Percentiles rank a stretch among this genome's conserved stretches.
phyloP scores from a whole-genome alignment of 2,113 vertebrate species.

The Perognathus longimembris region DNA sequence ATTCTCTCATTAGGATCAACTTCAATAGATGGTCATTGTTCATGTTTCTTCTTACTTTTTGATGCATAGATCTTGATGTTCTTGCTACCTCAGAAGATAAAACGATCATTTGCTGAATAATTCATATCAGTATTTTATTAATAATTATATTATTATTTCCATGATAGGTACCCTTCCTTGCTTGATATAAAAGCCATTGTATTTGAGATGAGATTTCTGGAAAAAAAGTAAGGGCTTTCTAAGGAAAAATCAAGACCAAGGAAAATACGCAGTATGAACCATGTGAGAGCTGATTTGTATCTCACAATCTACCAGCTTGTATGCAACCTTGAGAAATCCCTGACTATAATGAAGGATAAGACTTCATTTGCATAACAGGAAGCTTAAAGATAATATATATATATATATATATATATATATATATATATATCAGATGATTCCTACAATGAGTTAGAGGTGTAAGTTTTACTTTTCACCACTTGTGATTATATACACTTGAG shows the following conservation, averaged over 20 bases:
- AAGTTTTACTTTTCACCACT: neutral
- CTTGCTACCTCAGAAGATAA: neutral
- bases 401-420: neutral
- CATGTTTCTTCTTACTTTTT: neutral
- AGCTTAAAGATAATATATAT: neutral
- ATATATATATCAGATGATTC: neutral
- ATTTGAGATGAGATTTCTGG: neutral
- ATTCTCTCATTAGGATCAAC: neutral
- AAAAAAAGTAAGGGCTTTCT: neutral
- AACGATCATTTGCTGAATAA: neutral
- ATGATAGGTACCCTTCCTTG: constrained; percentile 8
- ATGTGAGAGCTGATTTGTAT: neutral
- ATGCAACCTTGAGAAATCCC: neutral
- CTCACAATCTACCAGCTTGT: neutral
- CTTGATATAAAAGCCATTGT: neutral
- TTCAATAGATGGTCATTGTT: neutral
- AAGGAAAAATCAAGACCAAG: neutral
- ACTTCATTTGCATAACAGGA: constrained; percentile 17
- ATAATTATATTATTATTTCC: neutral
- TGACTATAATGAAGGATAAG: neutral
- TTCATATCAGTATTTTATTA: neutral
- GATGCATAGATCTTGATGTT: neutral
- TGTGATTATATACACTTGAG: constrained; percentile 39
- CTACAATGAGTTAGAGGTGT: constrained; percentile 16
- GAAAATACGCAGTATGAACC: neutral